Percentiles rank a stretch among this genome's conserved stretches.
phyloP scores from a whole-genome alignment of 2,113 vertebrate genomes.

The Rynchops niger region DNA sequence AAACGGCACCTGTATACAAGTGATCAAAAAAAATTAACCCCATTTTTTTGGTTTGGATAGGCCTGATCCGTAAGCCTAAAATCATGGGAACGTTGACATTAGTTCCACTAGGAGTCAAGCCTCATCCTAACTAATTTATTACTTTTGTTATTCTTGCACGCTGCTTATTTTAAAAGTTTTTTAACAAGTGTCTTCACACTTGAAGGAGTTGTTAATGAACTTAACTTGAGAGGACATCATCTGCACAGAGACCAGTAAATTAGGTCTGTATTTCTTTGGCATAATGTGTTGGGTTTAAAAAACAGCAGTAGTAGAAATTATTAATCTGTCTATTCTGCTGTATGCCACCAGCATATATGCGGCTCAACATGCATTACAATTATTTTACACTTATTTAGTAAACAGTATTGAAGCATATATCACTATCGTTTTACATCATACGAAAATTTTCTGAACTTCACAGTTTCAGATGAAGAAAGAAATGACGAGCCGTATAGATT shows the following conservation, averaged over 20 bases:
- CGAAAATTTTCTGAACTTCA: neutral
- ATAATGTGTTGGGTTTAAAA: neutral
- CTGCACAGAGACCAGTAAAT: neutral
- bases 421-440: neutral
- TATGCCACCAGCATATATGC: neutral
- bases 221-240: neutral
- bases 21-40: neutral
- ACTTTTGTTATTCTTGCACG: neutral
- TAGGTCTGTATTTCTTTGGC: neutral
- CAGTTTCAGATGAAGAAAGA: neutral
- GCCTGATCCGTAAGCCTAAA: neutral
- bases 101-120: neutral
- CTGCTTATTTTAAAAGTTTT: neutral
- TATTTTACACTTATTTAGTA: neutral
- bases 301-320: neutral
- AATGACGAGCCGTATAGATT: accelerated
- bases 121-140: neutral
- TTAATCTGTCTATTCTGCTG: neutral
- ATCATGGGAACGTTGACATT: neutral
- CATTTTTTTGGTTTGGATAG: neutral
- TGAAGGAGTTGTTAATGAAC: neutral
- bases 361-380: neutral
- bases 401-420: neutral
- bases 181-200: neutral
- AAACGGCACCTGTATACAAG: neutral